These are phyloP conservation scores for Papilio protenor DNA, from an alignment of 2,888 invertebrate genomes.

Conservation along the genomic window DNA sequence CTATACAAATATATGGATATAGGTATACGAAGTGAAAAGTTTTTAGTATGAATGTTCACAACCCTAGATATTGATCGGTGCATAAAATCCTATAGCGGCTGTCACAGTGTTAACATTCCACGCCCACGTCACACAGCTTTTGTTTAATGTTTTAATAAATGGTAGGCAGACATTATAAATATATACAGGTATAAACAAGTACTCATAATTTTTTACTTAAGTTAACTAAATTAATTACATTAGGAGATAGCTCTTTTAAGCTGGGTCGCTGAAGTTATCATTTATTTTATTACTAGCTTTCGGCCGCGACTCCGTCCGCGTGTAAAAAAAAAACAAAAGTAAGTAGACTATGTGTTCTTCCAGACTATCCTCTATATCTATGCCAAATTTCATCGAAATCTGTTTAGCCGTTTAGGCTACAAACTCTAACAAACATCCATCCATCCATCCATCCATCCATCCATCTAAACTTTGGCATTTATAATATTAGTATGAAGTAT, in stretches of 20 bases:
- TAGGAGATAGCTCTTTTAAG: not conserved
- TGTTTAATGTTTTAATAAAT: conserved; percentile 52
- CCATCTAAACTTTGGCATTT: too few species aligned
- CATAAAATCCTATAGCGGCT: conserved; percentile 32
- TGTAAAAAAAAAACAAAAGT: too few species aligned
- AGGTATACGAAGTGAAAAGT: too few species aligned
- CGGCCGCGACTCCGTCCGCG: too few species aligned
- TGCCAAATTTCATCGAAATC: too few species aligned
- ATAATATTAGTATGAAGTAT: too few species aligned
- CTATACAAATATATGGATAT: too few species aligned
- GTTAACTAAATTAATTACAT: not conserved
- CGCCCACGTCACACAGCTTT: conserved; percentile 58
- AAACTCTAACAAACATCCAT: too few species aligned
- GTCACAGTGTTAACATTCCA: conserved; percentile 59
- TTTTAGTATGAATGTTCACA: not conserved
- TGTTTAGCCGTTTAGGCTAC: too few species aligned
- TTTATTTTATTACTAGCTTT: not conserved
- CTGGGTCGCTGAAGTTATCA: not conserved
- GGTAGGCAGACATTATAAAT: not conserved
- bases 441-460: too few species aligned
- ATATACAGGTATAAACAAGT: not conserved
- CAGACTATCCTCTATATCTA: too few species aligned
- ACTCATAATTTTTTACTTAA: not conserved
- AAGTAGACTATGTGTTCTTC: too few species aligned
- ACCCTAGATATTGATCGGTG: conserved; percentile 29